phyloP scores from a whole-genome alignment of 2,113 vertebrate genomes.

The Thalassarche chlororhynchos region DNA sequence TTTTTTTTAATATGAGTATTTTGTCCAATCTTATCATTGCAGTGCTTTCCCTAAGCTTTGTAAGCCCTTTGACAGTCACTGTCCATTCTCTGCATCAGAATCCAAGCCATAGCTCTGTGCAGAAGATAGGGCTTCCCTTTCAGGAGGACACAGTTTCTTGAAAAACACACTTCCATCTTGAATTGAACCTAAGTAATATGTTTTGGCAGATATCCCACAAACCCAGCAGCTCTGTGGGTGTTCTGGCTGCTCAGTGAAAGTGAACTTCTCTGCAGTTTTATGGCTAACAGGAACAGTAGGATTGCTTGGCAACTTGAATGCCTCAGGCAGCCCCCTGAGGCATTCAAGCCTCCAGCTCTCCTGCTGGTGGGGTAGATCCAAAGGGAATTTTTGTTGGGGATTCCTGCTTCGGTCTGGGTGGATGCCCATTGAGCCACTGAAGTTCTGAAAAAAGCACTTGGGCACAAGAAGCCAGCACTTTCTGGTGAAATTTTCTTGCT shows the following conservation, averaged over 20 bases:
- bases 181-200: not conserved
- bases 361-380: not conserved
- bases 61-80: not conserved
- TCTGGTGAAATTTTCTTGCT: not conserved
- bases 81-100: not conserved
- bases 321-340: not conserved
- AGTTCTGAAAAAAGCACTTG: not conserved
- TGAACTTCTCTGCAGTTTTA: not conserved
- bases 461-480: not conserved
- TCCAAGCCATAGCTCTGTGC: not conserved
- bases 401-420: not conserved
- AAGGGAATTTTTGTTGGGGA: not conserved
- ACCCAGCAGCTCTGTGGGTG: not conserved
- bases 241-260: not conserved
- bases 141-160: not conserved
- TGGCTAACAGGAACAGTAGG: not conserved
- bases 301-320: not conserved
- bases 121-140: not conserved
- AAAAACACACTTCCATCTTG: not conserved
- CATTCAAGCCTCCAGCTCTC: not conserved
- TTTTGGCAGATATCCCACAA: not conserved
- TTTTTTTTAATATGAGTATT: not conserved
- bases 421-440: accelerated
- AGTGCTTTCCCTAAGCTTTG: not conserved
- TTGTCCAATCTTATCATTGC: not conserved